Evolutionary conservation across 2,113 vertebrate genomes (phyloP).

Genomic region (Perognathus longimembris): DNA sequence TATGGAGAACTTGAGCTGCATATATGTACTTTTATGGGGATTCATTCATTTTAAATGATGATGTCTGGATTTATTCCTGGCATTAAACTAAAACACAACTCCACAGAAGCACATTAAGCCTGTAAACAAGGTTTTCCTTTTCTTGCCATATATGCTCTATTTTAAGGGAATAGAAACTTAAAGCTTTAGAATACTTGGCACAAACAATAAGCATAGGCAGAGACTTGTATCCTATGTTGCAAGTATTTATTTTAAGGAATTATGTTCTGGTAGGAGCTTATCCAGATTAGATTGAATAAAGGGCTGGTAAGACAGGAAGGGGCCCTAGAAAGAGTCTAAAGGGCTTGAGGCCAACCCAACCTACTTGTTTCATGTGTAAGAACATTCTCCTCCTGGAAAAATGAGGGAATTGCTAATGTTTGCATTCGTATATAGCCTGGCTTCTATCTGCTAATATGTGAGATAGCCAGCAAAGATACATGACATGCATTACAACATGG

Average conservation of each 20-base stretch:
- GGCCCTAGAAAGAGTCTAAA: not conserved
- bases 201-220: not conserved
- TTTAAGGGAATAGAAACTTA: slow-evolving; percentile 41
- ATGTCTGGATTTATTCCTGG: slow-evolving; percentile 14
- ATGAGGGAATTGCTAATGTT: not conserved
- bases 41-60: not conserved
- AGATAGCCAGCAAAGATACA: not conserved
- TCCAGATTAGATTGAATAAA: slow-evolving; percentile 39
- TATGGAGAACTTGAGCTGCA: not conserved
- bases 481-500: not conserved
- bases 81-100: slow-evolving; percentile 18
- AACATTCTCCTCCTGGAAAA: slow-evolving; percentile 36
- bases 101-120: not conserved
- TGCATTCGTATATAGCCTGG: not conserved
- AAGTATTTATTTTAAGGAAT: slow-evolving; percentile 12
- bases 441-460: not conserved
- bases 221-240: not conserved
- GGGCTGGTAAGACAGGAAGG: slow-evolving; percentile 2
- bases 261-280: slow-evolving; percentile 16
- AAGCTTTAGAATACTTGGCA: slow-evolving; percentile 25
- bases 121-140: slow-evolving; percentile 18
- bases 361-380: not conserved
- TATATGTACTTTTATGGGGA: slow-evolving; percentile 15
- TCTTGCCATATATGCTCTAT: not conserved
- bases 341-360: not conserved